Evolutionary conservation across 2,797 vertebrate species (phyloP), one percentile per base, ranked within the genome.

Genomic region (Catharus ustulatus): DNA sequence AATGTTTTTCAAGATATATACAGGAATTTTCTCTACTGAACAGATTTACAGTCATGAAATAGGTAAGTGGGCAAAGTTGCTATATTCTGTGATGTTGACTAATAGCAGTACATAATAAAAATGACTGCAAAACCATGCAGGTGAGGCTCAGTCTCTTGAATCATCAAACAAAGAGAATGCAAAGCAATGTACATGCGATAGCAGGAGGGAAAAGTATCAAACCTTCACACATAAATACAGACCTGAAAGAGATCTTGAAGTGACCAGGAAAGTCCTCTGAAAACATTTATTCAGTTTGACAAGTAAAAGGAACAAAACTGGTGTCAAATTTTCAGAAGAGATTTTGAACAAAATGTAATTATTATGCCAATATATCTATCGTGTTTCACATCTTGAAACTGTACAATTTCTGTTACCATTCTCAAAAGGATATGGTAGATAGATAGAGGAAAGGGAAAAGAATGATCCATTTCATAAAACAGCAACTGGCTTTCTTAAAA

Each of bases 401-500:
- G 11, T n/a, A 58, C 24, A 23, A 24, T 77, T 78, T 93, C 54
- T 73, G 29, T 76, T 49, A 76, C 15, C 5, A 6, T 74, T 85
- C 68, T 93, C 38, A 49, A 85, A 90, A 85, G 8, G 15, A 52
- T 80, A 16, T 13, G 82, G 12, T 38, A 77, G 68, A 57, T 8
- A 85, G 66, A 78, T 9, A 85, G 66, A 78, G 74, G 29, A 82
- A 84, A 59, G n/a, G 51, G 22, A 54, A 77, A 84, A 84, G 52
- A 83, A 10, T 15, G 55, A 90, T 83, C 92, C 34, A 29, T 85
- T 79, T 48, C 45, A 89, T 86, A 85, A 87, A 91, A 79, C 21
- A 90, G 59, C 61, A 94, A 52, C n/a, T 4, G 6, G 5, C 13
- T 87, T 92, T 84, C 59, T 92, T 84, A 92, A 92, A 96, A 93